Evolutionary conservation across 1,140 invertebrate species (phyloP).

Genomic region (Tetraneura akinire): DNA sequence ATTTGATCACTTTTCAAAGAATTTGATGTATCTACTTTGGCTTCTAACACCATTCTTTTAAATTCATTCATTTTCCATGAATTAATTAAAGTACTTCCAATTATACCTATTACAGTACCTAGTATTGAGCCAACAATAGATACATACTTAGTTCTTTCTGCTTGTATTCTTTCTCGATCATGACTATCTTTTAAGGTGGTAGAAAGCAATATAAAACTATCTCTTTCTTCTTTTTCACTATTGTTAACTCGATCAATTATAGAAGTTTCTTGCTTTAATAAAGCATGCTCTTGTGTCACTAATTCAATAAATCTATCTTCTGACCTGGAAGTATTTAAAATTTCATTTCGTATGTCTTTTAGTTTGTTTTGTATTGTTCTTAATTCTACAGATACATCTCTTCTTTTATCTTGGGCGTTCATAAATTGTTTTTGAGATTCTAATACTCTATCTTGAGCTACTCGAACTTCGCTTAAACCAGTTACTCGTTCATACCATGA

Average conservation of each 20-base stretch:
- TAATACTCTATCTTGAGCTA: slow-evolving; percentile 60
- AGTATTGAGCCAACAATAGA: slow-evolving; percentile 72
- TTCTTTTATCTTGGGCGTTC: slow-evolving; percentile 64
- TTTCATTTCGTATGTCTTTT: slow-evolving; percentile 68
- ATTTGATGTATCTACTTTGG: slow-evolving; percentile 34
- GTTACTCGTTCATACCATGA: slow-evolving; percentile 60
- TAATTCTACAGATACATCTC: slow-evolving; percentile 64
- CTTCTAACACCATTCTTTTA: slow-evolving; percentile 61
- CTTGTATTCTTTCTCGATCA: slow-evolving; percentile 72
- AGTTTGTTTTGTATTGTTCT: slow-evolving; percentile 65
- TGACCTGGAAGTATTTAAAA: slow-evolving; percentile 69
- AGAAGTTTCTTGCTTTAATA: slow-evolving; percentile 56
- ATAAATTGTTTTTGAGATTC: slow-evolving; percentile 64
- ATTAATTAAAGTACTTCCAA: slow-evolving; percentile 69
- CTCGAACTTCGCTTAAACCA: slow-evolving; percentile 60
- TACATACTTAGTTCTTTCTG: slow-evolving; percentile 78
- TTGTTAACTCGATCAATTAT: slow-evolving; percentile 53
- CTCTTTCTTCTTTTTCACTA: slow-evolving; percentile 65
- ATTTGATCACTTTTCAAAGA: slow-evolving; percentile 23
- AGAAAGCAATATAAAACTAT: slow-evolving; percentile 68
- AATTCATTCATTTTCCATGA: slow-evolving; percentile 69
- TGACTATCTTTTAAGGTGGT: slow-evolving; percentile 71
- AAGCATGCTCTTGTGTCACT: slow-evolving; percentile 60
- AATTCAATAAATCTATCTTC: slow-evolving; percentile 64
- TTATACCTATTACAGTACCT: slow-evolving; percentile 69